phyloP scores from a whole-genome alignment of 2,113 vertebrate species.

The Syngnathus floridae region DNA sequence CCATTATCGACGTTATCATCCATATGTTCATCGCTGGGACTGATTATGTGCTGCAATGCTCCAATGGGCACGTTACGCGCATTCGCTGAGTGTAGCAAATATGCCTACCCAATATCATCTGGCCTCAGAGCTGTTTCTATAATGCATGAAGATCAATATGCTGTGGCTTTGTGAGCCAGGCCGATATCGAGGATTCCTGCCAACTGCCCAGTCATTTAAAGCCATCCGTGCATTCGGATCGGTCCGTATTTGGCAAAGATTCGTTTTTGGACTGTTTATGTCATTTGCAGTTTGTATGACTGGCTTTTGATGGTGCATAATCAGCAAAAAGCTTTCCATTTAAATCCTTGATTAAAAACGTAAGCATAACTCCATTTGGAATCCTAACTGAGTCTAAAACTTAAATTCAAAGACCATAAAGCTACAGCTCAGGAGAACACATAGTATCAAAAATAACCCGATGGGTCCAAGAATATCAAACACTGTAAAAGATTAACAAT shows the following conservation, averaged over 20 bases:
- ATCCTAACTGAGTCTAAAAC: not conserved
- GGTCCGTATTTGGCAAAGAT: conserved; percentile 35
- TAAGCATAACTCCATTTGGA: not conserved
- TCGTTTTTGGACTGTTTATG: conserved; percentile 43
- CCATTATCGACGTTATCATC: conserved; percentile 32
- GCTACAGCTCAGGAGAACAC: no score
- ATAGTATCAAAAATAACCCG: not conserved
- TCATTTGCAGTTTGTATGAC: conserved; percentile 36
- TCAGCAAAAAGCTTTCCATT: conserved; percentile 5
- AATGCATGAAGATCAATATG: conserved; percentile 68
- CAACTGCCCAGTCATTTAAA: conserved; percentile 41
- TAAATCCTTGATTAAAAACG: not conserved
- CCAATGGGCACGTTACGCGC: conserved; percentile 49
- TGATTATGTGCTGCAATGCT: conserved; percentile 50
- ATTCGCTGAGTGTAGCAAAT: conserved; percentile 29
- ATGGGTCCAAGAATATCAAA: not conserved
- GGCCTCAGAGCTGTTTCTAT: conserved; percentile 54
- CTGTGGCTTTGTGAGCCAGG: conserved; percentile 56
- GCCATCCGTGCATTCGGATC: conserved; percentile 51
- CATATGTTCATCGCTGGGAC: conserved; percentile 51
- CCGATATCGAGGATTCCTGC: conserved; percentile 56
- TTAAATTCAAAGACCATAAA: not conserved
- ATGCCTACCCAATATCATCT: conserved; percentile 48
- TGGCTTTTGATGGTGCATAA: conserved; percentile 25
- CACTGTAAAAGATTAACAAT: not conserved